Evolutionary conservation across 64 coral and sea anemone genomes (phyloP).

Genomic region (Dendronephthya gigantea): DNA sequence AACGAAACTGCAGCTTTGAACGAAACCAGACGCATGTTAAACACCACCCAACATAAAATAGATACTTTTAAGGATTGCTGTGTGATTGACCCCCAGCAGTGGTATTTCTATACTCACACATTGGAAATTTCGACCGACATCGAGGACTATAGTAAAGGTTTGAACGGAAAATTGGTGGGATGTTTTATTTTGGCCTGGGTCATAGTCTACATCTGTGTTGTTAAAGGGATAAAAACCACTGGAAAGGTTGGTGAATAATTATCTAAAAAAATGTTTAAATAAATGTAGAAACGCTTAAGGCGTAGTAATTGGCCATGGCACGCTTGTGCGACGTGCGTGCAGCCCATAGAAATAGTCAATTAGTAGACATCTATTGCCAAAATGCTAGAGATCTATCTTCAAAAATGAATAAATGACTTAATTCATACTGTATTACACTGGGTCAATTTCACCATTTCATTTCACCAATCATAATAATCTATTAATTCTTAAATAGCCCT

Average conservation of each 20-base stretch:
- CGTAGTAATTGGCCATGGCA: no score
- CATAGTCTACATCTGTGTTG: slow-evolving; percentile 79
- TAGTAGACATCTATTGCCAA: no score
- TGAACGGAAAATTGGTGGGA: slow-evolving; percentile 78
- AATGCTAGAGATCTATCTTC: no score
- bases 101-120: slow-evolving; percentile 83
- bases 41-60: background rate
- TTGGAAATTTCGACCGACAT: slow-evolving; percentile 70
- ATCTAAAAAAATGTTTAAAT: no score
- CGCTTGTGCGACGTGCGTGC: no score
- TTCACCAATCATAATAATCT: no score
- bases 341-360: no score
- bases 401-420: no score
- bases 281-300: no score
- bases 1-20: background rate
- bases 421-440: no score
- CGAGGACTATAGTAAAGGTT: slow-evolving; percentile 60
- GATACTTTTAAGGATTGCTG: slow-evolving; percentile 70
- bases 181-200: slow-evolving; percentile 92
- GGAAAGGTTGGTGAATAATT: slow-evolving; percentile 75
- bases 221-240: slow-evolving; percentile 97
- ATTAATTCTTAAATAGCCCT: no score
- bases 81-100: slow-evolving; percentile 82
- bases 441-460: no score
- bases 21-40: background rate